Conservation (phyloP, 1,140 invertebrate species). For the Mycetomoellerius zeteki region DNA sequence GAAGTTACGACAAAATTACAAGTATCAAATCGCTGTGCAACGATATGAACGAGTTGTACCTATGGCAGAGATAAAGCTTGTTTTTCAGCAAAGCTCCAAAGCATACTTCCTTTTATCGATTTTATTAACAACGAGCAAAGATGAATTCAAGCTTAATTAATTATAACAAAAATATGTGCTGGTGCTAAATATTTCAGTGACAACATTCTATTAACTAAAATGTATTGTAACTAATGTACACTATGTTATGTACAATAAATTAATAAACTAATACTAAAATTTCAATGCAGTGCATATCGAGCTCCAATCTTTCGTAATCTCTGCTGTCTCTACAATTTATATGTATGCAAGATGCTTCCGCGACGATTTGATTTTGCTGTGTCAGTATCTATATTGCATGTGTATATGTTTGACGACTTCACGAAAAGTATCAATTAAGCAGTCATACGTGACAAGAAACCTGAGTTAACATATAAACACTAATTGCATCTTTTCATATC, state of each 20-base stretch:
- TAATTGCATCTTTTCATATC: not conserved
- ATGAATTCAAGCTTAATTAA: slow-evolving; percentile 23
- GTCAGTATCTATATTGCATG: not conserved
- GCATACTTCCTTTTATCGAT: not conserved
- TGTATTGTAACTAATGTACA: slow-evolving; percentile 8
- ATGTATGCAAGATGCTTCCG: slow-evolving; percentile 48
- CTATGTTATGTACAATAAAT: slow-evolving; percentile 56
- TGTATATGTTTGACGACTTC: not conserved
- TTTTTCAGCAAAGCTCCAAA: not conserved
- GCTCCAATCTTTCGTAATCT: slow-evolving; percentile 26
- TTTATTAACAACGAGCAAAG: slow-evolving; percentile 5
- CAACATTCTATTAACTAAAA: slow-evolving; percentile 18
- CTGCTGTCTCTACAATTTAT: slow-evolving; percentile 14
- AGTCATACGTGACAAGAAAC: not conserved
- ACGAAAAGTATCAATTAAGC: not conserved
- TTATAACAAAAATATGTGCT: not conserved
- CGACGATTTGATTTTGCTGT: slow-evolving; percentile 39
- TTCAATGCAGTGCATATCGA: slow-evolving; percentile 25
- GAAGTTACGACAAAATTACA: slow-evolving; percentile 21
- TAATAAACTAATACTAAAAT: slow-evolving; percentile 56
- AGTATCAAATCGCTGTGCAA: slow-evolving; percentile 14
- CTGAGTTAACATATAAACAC: not conserved
- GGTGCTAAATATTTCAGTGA: slow-evolving; percentile 6
- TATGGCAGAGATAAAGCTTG: slow-evolving; percentile 33
- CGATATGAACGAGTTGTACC: slow-evolving; percentile 17